These are phyloP conservation scores for Anthoscopus minutus DNA, from an alignment of 2,113 vertebrate genomes.

Conservation along the genomic window DNA sequence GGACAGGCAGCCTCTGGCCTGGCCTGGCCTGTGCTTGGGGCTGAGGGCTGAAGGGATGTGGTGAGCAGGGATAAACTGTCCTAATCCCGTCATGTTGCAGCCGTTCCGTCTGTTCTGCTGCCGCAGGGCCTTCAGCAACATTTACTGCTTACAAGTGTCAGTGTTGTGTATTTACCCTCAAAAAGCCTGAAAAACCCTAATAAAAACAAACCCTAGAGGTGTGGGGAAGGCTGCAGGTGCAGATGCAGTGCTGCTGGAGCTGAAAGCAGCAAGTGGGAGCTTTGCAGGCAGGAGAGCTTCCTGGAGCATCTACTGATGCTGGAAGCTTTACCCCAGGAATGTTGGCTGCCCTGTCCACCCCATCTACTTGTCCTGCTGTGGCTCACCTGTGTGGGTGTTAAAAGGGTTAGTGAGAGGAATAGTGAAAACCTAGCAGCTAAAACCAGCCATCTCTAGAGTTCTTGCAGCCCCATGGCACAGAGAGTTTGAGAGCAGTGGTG, in stretches of 20 bases:
- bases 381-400: background rate
- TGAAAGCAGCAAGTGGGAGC: background rate
- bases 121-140: background rate
- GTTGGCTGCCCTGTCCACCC: background rate
- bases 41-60: fast-evolving
- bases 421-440: background rate
- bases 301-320: fast-evolving
- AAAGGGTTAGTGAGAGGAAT: background rate
- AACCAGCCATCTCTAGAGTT: background rate
- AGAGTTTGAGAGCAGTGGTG: fast-evolving
- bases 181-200: fast-evolving
- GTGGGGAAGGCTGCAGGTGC: background rate
- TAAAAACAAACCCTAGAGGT: background rate
- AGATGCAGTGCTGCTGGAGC: background rate
- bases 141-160: background rate
- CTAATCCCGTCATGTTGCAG: background rate
- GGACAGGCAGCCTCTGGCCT: background rate
- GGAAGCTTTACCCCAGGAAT: background rate
- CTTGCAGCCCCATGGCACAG: background rate
- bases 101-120: background rate
- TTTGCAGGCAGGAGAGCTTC: background rate
- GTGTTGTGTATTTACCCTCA: background rate
- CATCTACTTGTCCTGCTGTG: fast-evolving
- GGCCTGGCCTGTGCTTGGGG: background rate
- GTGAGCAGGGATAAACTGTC: background rate